Conservation (phyloP, 2,797 vertebrate genomes). For the Ptychadena robeensis region DNA sequence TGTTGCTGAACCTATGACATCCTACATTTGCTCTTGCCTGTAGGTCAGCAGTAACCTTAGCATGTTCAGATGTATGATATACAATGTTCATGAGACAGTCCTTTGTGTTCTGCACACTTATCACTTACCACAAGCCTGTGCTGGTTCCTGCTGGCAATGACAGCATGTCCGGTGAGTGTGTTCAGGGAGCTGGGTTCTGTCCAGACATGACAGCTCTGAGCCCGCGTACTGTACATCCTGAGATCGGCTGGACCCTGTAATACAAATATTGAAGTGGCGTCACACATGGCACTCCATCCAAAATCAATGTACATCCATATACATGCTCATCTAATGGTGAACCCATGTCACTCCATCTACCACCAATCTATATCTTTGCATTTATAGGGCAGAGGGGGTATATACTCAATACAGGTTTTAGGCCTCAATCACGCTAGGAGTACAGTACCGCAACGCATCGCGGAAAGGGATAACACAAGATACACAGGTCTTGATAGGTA, state of each 20-base stretch:
- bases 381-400: too few species aligned
- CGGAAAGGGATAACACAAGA: too few species aligned
- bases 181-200: slow-evolving; percentile 78
- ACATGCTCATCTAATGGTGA: not conserved
- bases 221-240: slow-evolving; percentile 85
- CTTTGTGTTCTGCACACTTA: not conserved
- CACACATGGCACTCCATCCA: not conserved
- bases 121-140: slow-evolving; percentile 83
- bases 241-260: slow-evolving; percentile 80
- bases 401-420: too few species aligned
- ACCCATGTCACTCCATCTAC: not conserved
- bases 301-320: not conserved
- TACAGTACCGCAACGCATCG: too few species aligned
- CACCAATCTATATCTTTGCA: too few species aligned
- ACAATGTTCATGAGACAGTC: not conserved
- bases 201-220: slow-evolving; percentile 90
- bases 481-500: too few species aligned
- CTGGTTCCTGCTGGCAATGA: slow-evolving; percentile 80
- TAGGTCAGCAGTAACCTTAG: too few species aligned
- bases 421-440: too few species aligned
- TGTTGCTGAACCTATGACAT: not conserved
- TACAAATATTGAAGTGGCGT: not conserved
- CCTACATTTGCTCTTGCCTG: not conserved
- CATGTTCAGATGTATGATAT: not conserved
- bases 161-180: slow-evolving; percentile 81